These are phyloP conservation scores for Phainopepla nitens DNA, from an alignment of 2,113 vertebrate genomes.

Conservation along the genomic window DNA sequence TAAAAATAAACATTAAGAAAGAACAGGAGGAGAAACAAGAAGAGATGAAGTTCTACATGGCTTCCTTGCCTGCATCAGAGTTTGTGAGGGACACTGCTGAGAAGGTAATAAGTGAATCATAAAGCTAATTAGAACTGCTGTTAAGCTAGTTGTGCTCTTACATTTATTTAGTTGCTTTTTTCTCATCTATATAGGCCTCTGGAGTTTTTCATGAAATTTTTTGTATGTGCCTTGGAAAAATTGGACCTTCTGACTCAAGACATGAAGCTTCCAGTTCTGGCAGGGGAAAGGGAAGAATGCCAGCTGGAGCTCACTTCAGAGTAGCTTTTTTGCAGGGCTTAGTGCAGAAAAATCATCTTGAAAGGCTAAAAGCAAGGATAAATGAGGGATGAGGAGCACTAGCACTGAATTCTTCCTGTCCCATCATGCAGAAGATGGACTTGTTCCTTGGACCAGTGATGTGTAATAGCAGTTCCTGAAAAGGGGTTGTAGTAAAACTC, in stretches of 20 bases:
- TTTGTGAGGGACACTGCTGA: slow-evolving; percentile 86
- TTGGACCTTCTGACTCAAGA: neutral
- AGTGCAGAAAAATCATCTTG: neutral
- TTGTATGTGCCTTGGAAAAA: neutral
- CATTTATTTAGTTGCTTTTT: neutral
- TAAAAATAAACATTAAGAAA: slow-evolving; percentile 86
- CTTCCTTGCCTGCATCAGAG: slow-evolving; percentile 79
- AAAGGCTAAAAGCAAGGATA: neutral
- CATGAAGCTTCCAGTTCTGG: neutral
- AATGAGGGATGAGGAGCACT: neutral
- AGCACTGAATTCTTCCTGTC: neutral
- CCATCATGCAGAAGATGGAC: fast-evolving
- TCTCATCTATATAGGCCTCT: neutral
- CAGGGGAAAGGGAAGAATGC: neutral
- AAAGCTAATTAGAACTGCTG: neutral
- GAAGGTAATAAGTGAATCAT: slow-evolving; percentile 75
- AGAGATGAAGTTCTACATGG: slow-evolving; percentile 87
- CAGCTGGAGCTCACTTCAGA: neutral
- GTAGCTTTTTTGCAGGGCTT: neutral
- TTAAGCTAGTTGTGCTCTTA: neutral
- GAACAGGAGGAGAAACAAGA: slow-evolving; percentile 87
- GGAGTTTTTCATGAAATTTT: neutral
- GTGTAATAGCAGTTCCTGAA: neutral
- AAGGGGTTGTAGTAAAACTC: neutral
- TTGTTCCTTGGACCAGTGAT: neutral